Percentiles rank a stretch among this genome's conserved stretches.
Conservation (phyloP, 37 sponge, comb jelly and placozoan species). For the Theonella swinhoei region DNA sequence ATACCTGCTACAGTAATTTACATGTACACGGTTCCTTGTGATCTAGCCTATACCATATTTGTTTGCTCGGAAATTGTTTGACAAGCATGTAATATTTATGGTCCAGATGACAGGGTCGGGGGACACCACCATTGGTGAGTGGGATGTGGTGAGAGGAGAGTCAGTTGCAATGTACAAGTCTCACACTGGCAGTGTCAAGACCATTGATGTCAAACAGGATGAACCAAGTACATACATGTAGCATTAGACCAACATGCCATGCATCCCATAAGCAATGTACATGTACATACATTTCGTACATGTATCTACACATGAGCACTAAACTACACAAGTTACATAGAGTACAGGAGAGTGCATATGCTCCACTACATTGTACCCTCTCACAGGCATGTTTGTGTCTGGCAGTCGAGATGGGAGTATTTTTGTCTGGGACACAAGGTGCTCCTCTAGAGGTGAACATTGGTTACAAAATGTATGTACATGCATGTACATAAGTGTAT, state of each 20-base stretch:
- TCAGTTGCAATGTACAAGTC: constrained; percentile 16
- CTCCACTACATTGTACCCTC: not conserved
- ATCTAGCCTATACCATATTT: no score
- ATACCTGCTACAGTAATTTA: no score
- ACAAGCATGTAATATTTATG: no score
- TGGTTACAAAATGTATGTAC: no score
- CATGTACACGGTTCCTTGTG: no score
- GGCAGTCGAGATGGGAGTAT: constrained; percentile 76
- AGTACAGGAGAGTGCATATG: no score
- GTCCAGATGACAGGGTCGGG: constrained; percentile 71
- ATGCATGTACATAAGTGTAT: no score
- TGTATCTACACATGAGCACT: no score
- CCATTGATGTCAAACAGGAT: constrained; percentile 37
- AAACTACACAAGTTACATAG: no score
- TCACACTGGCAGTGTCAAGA: constrained; percentile 72
- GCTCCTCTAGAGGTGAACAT: constrained; percentile 27
- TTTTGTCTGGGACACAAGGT: constrained; percentile 75
- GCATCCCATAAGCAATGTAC: not conserved
- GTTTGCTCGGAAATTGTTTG: no score
- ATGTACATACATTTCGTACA: not conserved
- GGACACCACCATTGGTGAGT: constrained; percentile 44
- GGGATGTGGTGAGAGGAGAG: constrained; percentile 47
- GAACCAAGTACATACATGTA: no score
- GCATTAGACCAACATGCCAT: not conserved
- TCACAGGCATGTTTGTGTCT: constrained; percentile 72